Conservation (phyloP, 2,113 vertebrate genomes). For the Gnathonemus echidnorhynchus region DNA sequence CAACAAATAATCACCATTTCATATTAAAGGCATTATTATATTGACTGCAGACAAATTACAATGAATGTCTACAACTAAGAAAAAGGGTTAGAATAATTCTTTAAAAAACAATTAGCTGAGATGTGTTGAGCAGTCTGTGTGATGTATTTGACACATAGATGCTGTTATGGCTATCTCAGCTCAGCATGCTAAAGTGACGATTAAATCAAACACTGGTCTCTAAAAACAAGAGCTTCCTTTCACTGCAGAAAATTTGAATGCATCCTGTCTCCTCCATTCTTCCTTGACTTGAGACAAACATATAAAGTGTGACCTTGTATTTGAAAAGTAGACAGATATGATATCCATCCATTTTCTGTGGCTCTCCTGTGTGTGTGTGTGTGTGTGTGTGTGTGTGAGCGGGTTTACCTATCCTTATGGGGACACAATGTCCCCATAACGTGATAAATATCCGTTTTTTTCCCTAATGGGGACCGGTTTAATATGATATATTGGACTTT, state of each 20-base stretch:
- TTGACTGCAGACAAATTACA: not conserved
- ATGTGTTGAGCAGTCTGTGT: not conserved
- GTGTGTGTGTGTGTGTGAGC: not conserved
- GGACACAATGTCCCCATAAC: too few species aligned
- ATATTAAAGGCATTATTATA: not conserved
- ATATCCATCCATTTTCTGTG: not conserved
- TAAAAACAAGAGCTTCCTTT: not conserved
- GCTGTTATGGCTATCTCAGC: not conserved
- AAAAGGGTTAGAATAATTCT: not conserved
- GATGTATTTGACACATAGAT: not conserved
- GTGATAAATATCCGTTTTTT: too few species aligned
- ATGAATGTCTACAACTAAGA: not conserved
- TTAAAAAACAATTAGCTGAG: not conserved
- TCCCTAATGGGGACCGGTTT: too few species aligned
- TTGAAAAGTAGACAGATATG: not conserved
- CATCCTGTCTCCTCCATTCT: not conserved
- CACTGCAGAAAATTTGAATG: not conserved
- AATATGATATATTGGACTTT: not conserved
- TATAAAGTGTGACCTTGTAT: not conserved
- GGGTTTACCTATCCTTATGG: too few species aligned
- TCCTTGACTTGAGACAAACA: not conserved
- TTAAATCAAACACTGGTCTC: not conserved
- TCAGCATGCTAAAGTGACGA: not conserved
- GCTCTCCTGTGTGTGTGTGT: not conserved
- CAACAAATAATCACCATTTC: not conserved